Evolutionary conservation across 1,140 invertebrate species (phyloP).

Genomic region (Maconellicoccus hirsutus): DNA sequence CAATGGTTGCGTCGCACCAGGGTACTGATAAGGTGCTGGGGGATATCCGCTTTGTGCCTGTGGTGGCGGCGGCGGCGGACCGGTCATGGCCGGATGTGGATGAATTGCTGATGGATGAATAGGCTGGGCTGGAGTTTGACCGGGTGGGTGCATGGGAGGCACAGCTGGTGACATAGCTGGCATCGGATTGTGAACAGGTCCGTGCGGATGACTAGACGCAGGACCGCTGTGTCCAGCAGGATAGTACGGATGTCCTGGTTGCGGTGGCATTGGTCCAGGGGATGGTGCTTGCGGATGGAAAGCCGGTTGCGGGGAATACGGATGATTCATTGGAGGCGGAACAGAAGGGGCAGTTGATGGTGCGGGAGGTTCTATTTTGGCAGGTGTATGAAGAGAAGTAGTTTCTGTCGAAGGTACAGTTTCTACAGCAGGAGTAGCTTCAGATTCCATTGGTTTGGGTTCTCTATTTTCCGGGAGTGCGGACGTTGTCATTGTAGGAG

Average conservation of each 20-base stretch:
- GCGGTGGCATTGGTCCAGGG: conserved; percentile 1
- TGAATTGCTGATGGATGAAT: conserved; percentile 8
- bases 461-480: not conserved
- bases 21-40: conserved; percentile 17
- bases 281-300: conserved; percentile 1
- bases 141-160: conserved; percentile 15
- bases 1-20: conserved; percentile 14
- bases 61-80: not conserved
- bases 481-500: not conserved
- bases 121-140: not conserved
- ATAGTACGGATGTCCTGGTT: not conserved
- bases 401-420: not conserved
- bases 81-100: not conserved
- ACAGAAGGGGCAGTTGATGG: not conserved
- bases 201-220: conserved; percentile 13
- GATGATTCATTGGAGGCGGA: not conserved
- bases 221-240: not conserved
- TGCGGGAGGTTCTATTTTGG: not conserved
- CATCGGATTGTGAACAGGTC: not conserved
- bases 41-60: not conserved
- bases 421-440: not conserved
- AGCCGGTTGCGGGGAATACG: not conserved
- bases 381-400: not conserved
- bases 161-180: not conserved
- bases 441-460: not conserved